Evolutionary conservation across 2,113 vertebrate genomes (phyloP), one percentile per base, ranked within the genome.

Genomic region (Carassius gibelio): DNA sequence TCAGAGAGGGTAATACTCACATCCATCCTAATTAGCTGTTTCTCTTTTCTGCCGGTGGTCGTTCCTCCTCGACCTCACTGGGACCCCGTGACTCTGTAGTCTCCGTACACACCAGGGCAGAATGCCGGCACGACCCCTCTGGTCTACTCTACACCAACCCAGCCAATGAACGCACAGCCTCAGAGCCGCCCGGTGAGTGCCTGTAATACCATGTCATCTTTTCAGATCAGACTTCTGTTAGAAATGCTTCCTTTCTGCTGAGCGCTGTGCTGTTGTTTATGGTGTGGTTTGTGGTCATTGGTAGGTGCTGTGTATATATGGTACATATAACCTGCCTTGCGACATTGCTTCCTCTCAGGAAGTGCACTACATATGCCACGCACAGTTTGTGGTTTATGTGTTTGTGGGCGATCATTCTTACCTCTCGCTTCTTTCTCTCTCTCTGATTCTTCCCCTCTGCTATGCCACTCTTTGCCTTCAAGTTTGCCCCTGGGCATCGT

Each of bases 121-220:
- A 99, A 98, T 95, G 96, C 97, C 91, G 96, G 96, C 89, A 95
- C 97, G 77, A 92, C 97, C 90, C 95, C 97, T 0, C 69, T 99
- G 93, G 96, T 99, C 89, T 99, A 99, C 90, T 96, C 97, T 92
- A 94, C 96, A 89, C 95, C 96, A 91, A 95, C 96, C 69, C 98
- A 99, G 88, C 95, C 96, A 95, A 99, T 99, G 97, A 99, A 95
- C 93, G 95, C 97, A 36, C 97, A 98, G 93, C 97, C 96, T 93
- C 98, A 98, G 92, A 97, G 95, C 91, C 97, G 98, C 93, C 97
- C 97, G 95, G 97, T 99, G 95, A 98, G 96, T 93, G 38, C 14
- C 74, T 45, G 26, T 19, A 13, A 57, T 55, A 76, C 11, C 66
- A 14, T 15, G 13, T 75, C 19, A 72, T 75, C 72, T 75, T 50